Conservation (phyloP, 2,113 vertebrate genomes). For the Etheostoma spectabile region DNA sequence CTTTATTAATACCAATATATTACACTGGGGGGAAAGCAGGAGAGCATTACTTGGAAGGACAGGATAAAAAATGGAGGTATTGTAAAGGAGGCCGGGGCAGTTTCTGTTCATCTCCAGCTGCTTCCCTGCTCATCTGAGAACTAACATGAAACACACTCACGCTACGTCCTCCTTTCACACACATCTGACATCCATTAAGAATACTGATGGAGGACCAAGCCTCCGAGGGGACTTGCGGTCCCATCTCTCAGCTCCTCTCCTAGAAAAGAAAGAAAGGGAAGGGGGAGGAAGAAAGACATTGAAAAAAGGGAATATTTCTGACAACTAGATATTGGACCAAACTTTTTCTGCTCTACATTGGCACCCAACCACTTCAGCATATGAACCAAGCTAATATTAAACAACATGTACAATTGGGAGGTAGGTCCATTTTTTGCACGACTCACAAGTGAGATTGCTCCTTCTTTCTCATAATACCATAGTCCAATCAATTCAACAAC, state of each 20-base stretch:
- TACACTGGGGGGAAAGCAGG: slow-evolving; percentile 67
- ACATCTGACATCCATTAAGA: slow-evolving; percentile 87
- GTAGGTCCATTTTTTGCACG: neutral
- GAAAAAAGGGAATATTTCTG: slow-evolving; percentile 58
- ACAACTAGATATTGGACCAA: slow-evolving; percentile 57
- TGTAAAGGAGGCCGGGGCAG: slow-evolving; percentile 70
- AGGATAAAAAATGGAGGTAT: slow-evolving; percentile 79
- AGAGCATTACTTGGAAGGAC: slow-evolving; percentile 68
- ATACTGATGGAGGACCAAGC: slow-evolving; percentile 74
- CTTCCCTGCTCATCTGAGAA: slow-evolving; percentile 84
- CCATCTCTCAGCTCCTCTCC: slow-evolving; percentile 71
- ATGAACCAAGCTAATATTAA: slow-evolving; percentile 11
- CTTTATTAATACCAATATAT: slow-evolving; percentile 86
- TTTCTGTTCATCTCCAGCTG: slow-evolving; percentile 86
- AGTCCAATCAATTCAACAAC: neutral
- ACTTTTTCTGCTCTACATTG: slow-evolving; percentile 34
- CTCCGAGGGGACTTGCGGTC: slow-evolving; percentile 76
- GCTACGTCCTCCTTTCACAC: slow-evolving; percentile 81
- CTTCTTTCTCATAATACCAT: neutral
- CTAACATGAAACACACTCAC: slow-evolving; percentile 87
- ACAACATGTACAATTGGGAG: neutral
- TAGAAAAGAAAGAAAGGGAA: slow-evolving; percentile 49
- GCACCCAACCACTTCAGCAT: slow-evolving; percentile 25
- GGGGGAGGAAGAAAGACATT: slow-evolving; percentile 44
- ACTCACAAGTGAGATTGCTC: neutral